Evolutionary conservation across 64 coral and sea anemone species (phyloP), one percentile per base, ranked within the genome.

Genomic region (Astreopora myriophthalma): DNA sequence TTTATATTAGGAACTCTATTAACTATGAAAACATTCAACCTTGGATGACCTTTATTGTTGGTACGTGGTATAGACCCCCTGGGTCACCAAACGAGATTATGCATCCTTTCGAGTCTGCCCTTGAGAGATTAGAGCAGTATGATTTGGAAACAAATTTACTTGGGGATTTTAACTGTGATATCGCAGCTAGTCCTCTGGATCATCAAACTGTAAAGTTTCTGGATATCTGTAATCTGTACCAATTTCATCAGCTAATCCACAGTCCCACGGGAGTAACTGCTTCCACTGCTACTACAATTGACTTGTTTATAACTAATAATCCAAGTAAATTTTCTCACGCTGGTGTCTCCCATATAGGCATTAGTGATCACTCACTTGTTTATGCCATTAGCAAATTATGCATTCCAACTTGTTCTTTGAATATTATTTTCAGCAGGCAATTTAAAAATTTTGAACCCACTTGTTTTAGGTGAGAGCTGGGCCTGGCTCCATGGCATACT

Each of bases 91-190:
- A 35, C 26, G 66, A 69, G 66, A 73, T 73, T 5, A 73, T 73
- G 69, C 69, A 73, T 73, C 29, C 69, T 73, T 73, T 73, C 16
- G 69, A 73, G 69, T 73, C 69, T 73, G 69, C 69, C 19, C 34
- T 73, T 35, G 69, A 73, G 69, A 73, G 31, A 73, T 35, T 14
- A 73, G 69, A 73, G 13, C 31, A 73, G 33, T n/a, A 60, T 60
- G 55, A 60, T 60, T n/a, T 60, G 55, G 55, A 60, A 60, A 60
- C 55, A 44, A 44, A 44, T 44, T 44, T 44, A 44, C 40, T 44
- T 11, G 3, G 40, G 40, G 40, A 1, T 44, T 44, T 44, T 44
- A 44, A 44, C 40, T 44, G 40, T 44, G 40, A 44, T 44, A 44
- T 44, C 40, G 40, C 40, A 44, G 40, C 40, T 44, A 44, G 40